Percentiles rank a stretch among this genome's conserved stretches.
Conservation (phyloP, 2,797 vertebrate species). For the Onychomys arenicola region DNA sequence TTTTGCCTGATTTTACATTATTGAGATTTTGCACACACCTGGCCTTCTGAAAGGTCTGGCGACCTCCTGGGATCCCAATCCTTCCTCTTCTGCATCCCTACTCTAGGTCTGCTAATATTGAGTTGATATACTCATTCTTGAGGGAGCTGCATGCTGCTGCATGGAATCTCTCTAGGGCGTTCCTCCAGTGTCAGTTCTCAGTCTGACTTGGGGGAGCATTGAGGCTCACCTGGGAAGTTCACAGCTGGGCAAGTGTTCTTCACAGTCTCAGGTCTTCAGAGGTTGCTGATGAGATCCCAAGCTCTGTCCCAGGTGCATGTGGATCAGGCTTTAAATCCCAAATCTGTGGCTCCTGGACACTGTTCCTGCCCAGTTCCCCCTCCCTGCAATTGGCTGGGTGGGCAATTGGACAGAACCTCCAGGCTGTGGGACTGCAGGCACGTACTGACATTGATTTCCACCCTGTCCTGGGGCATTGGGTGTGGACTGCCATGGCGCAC, state of each 20-base stretch:
- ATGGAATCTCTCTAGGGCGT: background rate
- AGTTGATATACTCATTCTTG: background rate
- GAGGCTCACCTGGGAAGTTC: background rate
- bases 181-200: background rate
- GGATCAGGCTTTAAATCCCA: background rate
- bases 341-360: background rate
- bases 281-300: background rate
- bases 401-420: background rate
- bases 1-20: background rate
- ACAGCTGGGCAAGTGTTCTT: background rate
- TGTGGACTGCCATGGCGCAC: background rate
- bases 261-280: background rate
- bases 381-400: background rate
- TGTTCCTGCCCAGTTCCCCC: background rate
- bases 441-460: background rate
- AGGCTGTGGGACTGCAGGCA: background rate
- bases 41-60: background rate
- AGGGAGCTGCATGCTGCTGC: background rate
- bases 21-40: background rate
- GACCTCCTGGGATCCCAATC: background rate
- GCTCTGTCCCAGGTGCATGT: accelerated
- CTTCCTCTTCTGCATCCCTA: background rate
- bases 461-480: background rate
- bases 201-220: accelerated
- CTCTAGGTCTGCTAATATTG: background rate